phyloP scores from a whole-genome alignment of 2,797 vertebrate genomes.

The Chlorospingus semifuscus region DNA sequence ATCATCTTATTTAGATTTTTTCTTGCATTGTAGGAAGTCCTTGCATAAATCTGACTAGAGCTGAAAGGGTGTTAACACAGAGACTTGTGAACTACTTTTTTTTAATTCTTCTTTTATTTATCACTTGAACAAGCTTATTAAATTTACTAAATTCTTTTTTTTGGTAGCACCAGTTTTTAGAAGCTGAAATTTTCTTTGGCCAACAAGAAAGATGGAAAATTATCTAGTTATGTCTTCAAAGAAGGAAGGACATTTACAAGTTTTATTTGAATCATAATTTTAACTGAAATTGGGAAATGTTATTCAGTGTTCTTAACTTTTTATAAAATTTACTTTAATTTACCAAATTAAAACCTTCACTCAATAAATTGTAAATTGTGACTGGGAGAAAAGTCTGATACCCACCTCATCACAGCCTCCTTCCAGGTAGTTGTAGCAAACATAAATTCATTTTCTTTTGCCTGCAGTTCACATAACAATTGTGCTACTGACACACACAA shows the following conservation, averaged over 20 bases:
- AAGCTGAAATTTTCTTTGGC: background rate
- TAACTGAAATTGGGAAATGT: background rate
- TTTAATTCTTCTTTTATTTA: background rate
- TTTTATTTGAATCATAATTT: background rate
- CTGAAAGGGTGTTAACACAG: background rate
- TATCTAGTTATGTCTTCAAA: background rate
- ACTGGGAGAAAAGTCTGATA: background rate
- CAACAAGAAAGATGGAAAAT: background rate
- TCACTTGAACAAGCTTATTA: background rate
- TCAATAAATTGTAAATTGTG: background rate
- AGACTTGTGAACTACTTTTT: background rate
- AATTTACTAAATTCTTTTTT: background rate
- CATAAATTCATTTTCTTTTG: background rate
- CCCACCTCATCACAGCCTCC: background rate
- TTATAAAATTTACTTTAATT: background rate
- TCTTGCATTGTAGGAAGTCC: background rate
- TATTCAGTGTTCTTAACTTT: background rate
- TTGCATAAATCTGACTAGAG: background rate
- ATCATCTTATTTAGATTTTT: background rate
- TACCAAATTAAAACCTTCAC: background rate
- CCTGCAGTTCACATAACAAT: background rate
- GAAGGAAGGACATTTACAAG: background rate
- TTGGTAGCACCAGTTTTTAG: background rate
- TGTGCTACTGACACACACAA: background rate
- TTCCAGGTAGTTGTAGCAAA: background rate